Evolutionary conservation across 2,888 invertebrate species (phyloP).

Genomic region (Lycocerus yunnanus): DNA sequence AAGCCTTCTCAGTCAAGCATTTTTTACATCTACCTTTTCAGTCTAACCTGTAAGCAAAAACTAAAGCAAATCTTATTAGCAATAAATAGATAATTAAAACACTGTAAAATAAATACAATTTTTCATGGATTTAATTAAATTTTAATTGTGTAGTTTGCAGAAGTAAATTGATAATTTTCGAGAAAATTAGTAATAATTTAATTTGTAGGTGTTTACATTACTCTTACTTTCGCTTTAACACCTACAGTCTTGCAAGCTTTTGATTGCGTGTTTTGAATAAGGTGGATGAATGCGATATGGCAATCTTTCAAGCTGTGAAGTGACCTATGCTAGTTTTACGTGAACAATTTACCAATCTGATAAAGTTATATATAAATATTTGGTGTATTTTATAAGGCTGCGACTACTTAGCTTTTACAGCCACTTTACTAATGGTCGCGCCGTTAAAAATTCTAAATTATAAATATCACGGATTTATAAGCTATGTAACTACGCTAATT

Average conservation of each 20-base stretch:
- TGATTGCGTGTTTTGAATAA: constrained; percentile 30
- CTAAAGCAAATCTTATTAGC: background rate
- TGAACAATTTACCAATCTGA: constrained; percentile 38
- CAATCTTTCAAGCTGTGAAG: constrained; percentile 36
- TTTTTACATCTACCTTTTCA: constrained; percentile 4
- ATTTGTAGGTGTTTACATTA: constrained; percentile 6
- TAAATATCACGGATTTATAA: constrained; percentile 26
- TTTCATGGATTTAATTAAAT: background rate
- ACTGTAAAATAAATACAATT: background rate
- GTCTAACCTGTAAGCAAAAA: background rate
- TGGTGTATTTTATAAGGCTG: constrained; percentile 52
- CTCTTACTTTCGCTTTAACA: constrained; percentile 9
- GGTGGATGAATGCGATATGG: constrained; percentile 37
- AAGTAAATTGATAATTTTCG: background rate
- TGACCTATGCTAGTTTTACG: constrained; percentile 37
- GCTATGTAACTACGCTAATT: constrained; percentile 10
- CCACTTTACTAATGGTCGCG: constrained; percentile 28
- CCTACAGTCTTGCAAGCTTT: constrained; percentile 5
- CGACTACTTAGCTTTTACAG: constrained; percentile 42
- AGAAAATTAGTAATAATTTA: background rate
- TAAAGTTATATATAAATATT: constrained; percentile 39
- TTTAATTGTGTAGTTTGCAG: background rate
- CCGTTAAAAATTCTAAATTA: constrained; percentile 21
- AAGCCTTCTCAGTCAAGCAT: constrained; percentile 17
- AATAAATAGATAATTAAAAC: background rate